Conservation (phyloP, 2,888 invertebrate genomes). For the Acanthosepion pharaonis region DNA sequence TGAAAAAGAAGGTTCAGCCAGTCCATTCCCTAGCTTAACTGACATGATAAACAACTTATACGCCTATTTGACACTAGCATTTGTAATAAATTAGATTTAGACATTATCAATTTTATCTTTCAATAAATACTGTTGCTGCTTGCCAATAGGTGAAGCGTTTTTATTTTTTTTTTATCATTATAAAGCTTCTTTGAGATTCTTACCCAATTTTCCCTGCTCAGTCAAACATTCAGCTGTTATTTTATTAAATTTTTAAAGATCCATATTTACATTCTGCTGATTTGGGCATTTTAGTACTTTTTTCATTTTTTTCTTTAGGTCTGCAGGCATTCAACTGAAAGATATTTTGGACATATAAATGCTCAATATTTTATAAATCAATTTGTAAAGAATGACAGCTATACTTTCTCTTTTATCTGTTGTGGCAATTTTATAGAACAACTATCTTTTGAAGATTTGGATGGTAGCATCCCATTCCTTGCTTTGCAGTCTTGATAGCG, state of each 20-base stretch:
- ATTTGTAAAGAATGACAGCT: background rate
- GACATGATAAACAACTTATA: background rate
- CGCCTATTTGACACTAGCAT: background rate
- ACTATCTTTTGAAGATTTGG: too few species aligned
- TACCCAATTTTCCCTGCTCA: background rate
- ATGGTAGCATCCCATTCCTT: too few species aligned
- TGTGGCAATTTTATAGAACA: too few species aligned
- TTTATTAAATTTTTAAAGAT: background rate
- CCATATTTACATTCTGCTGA: background rate
- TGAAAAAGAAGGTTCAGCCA: background rate
- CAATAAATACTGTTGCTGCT: background rate
- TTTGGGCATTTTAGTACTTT: background rate
- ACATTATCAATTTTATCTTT: constrained; percentile 17
- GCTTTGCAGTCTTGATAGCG: too few species aligned
- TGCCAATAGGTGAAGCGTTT: background rate
- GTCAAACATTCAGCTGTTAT: background rate
- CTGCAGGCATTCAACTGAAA: background rate
- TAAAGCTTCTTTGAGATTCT: background rate
- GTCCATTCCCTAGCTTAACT: background rate
- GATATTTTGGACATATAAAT: background rate
- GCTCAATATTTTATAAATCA: background rate
- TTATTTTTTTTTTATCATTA: background rate
- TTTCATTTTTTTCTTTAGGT: background rate
- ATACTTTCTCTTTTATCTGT: too few species aligned
- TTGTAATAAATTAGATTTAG: constrained; percentile 21